Evolutionary conservation across 2,797 vertebrate species (phyloP), one percentile per base, ranked within the genome.

Genomic region (Pangasius krempfi): DNA sequence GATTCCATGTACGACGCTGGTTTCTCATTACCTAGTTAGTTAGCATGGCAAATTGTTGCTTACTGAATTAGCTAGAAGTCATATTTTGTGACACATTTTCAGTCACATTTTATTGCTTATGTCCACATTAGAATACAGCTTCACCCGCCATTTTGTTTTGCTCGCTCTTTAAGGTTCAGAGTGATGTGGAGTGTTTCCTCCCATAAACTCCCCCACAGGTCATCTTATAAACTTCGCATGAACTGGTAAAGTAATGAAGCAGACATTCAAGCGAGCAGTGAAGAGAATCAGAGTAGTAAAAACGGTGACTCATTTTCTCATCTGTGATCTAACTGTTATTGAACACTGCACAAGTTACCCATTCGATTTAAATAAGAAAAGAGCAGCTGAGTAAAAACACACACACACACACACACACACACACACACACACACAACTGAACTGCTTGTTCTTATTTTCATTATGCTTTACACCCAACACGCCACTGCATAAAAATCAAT

Each of bases 401-500:
- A 27, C 40, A 40, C n/a, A 25, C 13, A 56, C 60, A 52, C 5
- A 20, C 37, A 27, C 40, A 25, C 13, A 56, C 60, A 52, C 5
- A 20, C 37, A 27, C 40, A 37, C 68, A 33, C 64, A n/a, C 25
- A 58, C 62, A 37, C 18, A 30, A 47, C 52, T 16, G 7, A 79
- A 88, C 58, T 30, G 70, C 40, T 75, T 58, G 47, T 81, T 78
- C 76, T 88, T 86, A 84, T 89, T 66, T 84, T 73, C 78, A 89
- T 89, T 72, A 75, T 88, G 84, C 72, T 86, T 86, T 89, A 81
- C 85, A 85, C 56, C 85, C 79, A 86, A 88, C 64, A 14, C 44
- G 7, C 70, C 47, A 4, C 64, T 73, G 86, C 79, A 86, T 87
- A 90, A 91, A 84, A 88, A 91, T 87, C 89, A 87, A 90, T 90